Base-by-base conservation (phyloP, 2,797 vertebrate genomes). In the Botia almorhae region DNA sequence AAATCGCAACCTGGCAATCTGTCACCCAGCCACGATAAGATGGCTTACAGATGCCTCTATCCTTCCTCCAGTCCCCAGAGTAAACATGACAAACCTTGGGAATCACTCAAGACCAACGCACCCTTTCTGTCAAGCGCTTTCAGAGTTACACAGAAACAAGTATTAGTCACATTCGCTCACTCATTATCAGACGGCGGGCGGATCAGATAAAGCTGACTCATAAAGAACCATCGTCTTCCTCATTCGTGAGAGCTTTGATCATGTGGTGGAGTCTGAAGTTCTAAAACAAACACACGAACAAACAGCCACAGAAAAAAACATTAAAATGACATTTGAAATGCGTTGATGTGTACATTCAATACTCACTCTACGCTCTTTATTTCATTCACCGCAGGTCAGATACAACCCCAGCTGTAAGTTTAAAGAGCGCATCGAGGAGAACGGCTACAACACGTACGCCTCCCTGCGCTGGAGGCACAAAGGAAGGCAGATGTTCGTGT, bases 391-490 rank as follows among this genome's bases (percentile, higher is more conserved):
- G 0, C 93, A 98, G 96, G 93, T 94, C 89, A 93, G 94, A 88
- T 98, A 96, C 92, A 95, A 89, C 78, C 93, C 92, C 0, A 97
- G 94, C 92, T 97, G 96, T 90, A 95, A 96, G 87, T 99, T 99
- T 87, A 95, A 81, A 85, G 97, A 99, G 78, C 95, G 95, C 82
- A 98, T 96, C 0, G 96, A 98, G 85, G 98, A 98, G 89, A 98
- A 98, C 0, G 96, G 96, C 88, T 98, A 97, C 91, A 98, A 97
- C 92, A 98, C 96, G 0, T 98, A 98, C 0, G 95, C 96, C 2
- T 97, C 96, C 0, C 92, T 95, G 74, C 95, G 68, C 83, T 98
- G 97, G 97, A 95, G 90, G 81, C 95, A 96, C 36, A 90, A 81
- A 0, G 96, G 96, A 46, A 92, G 93, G 83, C 96, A 96, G 86